Evolutionary conservation across 1,140 invertebrate species (phyloP).

Genomic region (Drosophila obscura): DNA sequence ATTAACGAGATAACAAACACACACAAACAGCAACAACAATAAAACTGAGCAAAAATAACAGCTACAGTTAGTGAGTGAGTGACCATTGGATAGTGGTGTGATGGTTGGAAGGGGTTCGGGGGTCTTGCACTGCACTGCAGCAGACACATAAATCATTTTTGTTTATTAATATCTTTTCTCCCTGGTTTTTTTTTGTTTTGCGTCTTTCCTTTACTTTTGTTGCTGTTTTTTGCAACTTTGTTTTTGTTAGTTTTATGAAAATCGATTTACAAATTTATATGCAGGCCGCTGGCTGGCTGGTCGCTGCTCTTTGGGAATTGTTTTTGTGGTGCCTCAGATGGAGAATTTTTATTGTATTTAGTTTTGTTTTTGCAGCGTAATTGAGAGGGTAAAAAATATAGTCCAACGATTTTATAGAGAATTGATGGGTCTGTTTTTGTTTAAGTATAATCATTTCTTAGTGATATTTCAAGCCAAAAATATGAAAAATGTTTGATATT

Average conservation of each 20-base stretch:
- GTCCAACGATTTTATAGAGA: too few relatives aligned
- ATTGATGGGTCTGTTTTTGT: too few relatives aligned
- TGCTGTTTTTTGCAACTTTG: constrained; percentile 53
- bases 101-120: neutral
- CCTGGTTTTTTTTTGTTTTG: constrained; percentile 16
- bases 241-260: constrained; percentile 63
- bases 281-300: constrained; percentile 18
- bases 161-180: constrained; percentile 64
- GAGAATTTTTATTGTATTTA: too few relatives aligned
- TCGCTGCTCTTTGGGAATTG: constrained; percentile 1
- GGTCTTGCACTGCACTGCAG: constrained; percentile 41
- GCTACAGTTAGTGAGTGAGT: constrained; percentile 43
- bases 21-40: too few relatives aligned
- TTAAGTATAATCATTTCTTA: too few relatives aligned
- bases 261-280: constrained; percentile 71
- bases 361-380: too few relatives aligned
- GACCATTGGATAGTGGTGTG: neutral
- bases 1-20: constrained; percentile 61
- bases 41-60: constrained; percentile 29
- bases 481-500: too few relatives aligned
- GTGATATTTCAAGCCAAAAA: too few relatives aligned
- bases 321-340: constrained; percentile 12
- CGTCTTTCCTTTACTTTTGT: constrained; percentile 13
- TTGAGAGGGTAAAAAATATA: too few relatives aligned
- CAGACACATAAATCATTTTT: constrained; percentile 73